These are phyloP conservation scores for Onychomys leucogaster DNA, from an alignment of 2,797 vertebrate genomes.

Conservation along the genomic window DNA sequence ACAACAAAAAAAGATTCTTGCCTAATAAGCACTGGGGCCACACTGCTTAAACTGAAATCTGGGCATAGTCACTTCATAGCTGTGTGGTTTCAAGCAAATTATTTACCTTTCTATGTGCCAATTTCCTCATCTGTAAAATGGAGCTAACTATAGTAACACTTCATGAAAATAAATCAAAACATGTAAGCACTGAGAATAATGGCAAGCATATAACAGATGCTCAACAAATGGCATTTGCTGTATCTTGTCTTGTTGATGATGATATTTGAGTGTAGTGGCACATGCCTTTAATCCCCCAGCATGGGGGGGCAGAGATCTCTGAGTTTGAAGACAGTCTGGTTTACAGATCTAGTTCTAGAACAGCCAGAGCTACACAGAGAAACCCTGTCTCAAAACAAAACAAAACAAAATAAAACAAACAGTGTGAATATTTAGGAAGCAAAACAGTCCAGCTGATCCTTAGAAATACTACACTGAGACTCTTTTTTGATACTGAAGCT, in stretches of 20 bases:
- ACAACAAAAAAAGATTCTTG: too few species aligned
- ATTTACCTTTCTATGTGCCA: not conserved
- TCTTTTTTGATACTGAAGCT: not conserved
- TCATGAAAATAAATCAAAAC: not conserved
- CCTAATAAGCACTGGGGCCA: not conserved
- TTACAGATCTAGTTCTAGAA: not conserved
- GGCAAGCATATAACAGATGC: not conserved
- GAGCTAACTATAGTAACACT: not conserved
- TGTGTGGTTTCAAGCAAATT: not conserved
- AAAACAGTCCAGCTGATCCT: not conserved
- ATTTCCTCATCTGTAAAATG: not conserved
- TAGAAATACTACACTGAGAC: not conserved
- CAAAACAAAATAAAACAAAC: not conserved
- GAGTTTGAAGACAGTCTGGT: not conserved
- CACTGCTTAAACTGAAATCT: slow-evolving; percentile 15
- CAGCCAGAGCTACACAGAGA: not conserved
- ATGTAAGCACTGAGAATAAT: not conserved
- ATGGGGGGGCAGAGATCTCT: not conserved
- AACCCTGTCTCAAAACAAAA: not conserved
- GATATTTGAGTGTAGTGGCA: not conserved
- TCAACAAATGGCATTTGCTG: slow-evolving; percentile 3
- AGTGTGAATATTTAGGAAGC: not conserved
- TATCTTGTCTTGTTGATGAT: not conserved
- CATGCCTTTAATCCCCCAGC: too few species aligned
- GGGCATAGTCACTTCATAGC: slow-evolving; percentile 22